These are phyloP conservation scores for Cephus sareptanus DNA, from an alignment of 2,888 invertebrate species.

Conservation along the genomic window DNA sequence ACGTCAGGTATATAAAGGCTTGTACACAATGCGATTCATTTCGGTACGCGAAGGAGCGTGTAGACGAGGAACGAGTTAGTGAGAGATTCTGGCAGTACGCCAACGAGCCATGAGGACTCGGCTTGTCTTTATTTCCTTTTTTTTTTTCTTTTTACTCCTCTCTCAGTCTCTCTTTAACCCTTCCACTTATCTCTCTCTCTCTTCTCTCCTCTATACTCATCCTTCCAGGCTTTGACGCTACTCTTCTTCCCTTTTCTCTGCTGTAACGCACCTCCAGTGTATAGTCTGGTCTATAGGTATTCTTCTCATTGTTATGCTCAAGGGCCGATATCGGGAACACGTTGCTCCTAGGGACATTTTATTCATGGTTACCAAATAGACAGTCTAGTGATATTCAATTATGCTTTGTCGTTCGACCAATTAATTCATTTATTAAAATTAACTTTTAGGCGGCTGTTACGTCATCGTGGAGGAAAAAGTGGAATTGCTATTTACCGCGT, in stretches of 20 bases:
- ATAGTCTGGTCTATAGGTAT: neutral
- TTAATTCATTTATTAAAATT: neutral
- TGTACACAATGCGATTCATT: neutral
- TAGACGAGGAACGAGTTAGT: constrained; percentile 16
- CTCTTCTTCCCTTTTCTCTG: neutral
- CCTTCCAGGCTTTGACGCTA: neutral
- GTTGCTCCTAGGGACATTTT: neutral
- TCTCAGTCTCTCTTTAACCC: neutral
- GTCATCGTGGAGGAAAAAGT: neutral
- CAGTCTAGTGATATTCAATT: neutral
- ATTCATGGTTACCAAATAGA: neutral
- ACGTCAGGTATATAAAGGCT: neutral
- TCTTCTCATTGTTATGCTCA: neutral
- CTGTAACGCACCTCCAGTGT: neutral
- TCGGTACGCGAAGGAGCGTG: neutral
- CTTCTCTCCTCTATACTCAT: neutral
- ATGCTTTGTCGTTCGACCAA: neutral
- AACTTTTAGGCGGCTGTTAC: neutral
- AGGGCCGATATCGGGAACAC: neutral
- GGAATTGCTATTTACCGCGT: neutral
- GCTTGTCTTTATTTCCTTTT: neutral
- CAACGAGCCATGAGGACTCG: constrained; percentile 19
- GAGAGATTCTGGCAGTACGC: constrained; percentile 18
- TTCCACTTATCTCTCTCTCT: neutral
- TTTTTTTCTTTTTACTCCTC: neutral